Base-by-base conservation (phyloP, 1,140 invertebrate genomes). In the Drosophila tristis region DNA sequence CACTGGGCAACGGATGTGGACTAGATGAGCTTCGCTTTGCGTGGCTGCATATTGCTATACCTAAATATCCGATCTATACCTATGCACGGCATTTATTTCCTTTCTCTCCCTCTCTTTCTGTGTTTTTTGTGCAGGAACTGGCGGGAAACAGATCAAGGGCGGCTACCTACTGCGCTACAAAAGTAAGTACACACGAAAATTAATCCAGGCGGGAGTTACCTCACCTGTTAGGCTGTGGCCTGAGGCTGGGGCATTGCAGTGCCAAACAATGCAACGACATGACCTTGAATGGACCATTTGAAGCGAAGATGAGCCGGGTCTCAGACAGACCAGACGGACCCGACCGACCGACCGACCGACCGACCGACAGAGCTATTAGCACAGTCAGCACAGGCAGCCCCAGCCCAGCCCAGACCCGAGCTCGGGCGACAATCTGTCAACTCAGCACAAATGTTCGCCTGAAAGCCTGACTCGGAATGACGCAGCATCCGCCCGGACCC, bases 81-180 rank as follows among this genome's bases (percentile, higher is more conserved):
- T 61, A 53, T 13, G 29, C 16, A 47, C 16, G 20, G 11, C 3
- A 13, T 44, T 44, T 49, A 5, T 29, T 39, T 51, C 16, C 47
- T 56, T 16, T 42, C 8, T 44, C n/a, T 50, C 25, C 57, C 11
- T n/a, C 16, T 42, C 26, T 29, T 43, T 54, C n/a, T 44, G 16
- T n/a, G 0, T 35, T 25, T 39, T 62, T 31, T 78, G 93, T 93
- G 16, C 93, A 94, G 94, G 94, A 90, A 93, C 93, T 74, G 93
- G 92, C 62, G 94, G 93, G 35, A 94, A 94, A 90, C 94, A 94
- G 91, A 93, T 95, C 78, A 95, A 95, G 91, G 94, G 94, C 62
- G 94, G 94, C 35, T 95, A 95, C 80, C 93, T 95, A 87, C 92
- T 95, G 50, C 93, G 94, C 42, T 95, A 95, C 81, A 94, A 94